Percentiles rank a stretch among this genome's conserved stretches.
phyloP scores from a whole-genome alignment of 2,797 vertebrate species.

The Sebastes minor region DNA sequence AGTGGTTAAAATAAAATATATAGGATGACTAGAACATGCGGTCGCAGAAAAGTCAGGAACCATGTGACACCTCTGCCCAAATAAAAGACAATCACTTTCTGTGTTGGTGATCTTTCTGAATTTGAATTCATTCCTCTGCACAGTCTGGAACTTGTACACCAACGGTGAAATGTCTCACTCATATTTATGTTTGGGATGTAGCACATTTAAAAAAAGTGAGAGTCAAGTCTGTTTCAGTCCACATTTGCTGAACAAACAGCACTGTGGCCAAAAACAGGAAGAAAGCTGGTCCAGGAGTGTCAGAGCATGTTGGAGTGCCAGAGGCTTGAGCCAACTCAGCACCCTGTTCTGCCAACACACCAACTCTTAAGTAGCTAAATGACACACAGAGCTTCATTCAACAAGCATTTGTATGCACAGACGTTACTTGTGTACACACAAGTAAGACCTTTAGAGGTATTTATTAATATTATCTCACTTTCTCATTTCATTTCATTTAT shows the following conservation, averaged over 20 bases:
- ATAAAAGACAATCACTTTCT: neutral
- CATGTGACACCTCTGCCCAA: neutral
- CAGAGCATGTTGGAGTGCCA: slow-evolving; percentile 39
- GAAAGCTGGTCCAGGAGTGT: slow-evolving; percentile 39
- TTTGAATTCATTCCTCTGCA: neutral
- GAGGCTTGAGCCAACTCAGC: slow-evolving; percentile 42
- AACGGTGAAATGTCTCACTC: slow-evolving; percentile 5
- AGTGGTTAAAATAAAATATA: neutral
- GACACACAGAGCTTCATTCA: slow-evolving; percentile 37
- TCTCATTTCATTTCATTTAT: neutral
- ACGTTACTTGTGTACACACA: neutral
- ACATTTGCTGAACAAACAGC: slow-evolving; percentile 54
- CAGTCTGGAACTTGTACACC: neutral
- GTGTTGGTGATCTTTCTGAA: neutral
- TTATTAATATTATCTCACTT: neutral
- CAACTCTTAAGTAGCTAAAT: slow-evolving; percentile 13
- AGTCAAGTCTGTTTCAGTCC: slow-evolving; percentile 22
- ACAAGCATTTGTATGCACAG: slow-evolving; percentile 5
- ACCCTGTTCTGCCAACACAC: slow-evolving; percentile 49
- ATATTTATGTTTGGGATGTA: neutral
- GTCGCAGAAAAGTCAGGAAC: neutral
- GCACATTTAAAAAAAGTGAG: slow-evolving; percentile 6
- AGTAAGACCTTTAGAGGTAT: neutral
- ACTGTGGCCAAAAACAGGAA: slow-evolving; percentile 58
- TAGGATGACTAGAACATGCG: neutral